A percentile compares a stretch with the other conserved stretches of the same genome.
These are phyloP conservation scores for Sander vitreus DNA, from an alignment of 2,113 vertebrate species.

Conservation along the genomic window DNA sequence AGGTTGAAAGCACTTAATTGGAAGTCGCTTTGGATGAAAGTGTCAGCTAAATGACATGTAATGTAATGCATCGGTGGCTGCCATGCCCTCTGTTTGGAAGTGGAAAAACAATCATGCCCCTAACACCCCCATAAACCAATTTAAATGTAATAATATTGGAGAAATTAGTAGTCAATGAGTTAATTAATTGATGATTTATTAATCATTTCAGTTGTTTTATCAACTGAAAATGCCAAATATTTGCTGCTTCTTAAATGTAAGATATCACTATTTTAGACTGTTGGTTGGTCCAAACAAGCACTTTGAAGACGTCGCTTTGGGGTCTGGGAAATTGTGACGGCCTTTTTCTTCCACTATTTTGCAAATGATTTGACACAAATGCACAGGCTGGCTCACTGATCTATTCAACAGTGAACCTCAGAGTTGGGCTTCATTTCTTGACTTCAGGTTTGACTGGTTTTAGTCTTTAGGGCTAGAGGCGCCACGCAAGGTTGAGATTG, in stretches of 20 bases:
- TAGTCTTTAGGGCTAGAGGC: too few species aligned
- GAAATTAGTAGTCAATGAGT: background rate
- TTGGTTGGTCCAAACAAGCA: background rate
- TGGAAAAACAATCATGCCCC: background rate
- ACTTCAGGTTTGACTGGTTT: background rate
- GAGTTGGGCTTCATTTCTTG: background rate
- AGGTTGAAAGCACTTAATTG: too few species aligned
- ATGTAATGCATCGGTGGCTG: background rate
- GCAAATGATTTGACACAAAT: background rate
- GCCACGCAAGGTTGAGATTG: too few species aligned
- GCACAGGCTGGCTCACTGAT: background rate
- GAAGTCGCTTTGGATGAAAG: too few species aligned
- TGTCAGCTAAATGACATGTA: too few species aligned
- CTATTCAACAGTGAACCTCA: background rate
- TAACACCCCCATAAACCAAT: background rate
- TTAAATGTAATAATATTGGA: background rate
- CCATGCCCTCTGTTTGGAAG: background rate
- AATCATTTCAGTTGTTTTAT: background rate
- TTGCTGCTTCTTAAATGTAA: background rate
- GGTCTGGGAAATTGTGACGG: background rate
- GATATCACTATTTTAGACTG: background rate
- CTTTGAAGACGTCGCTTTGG: background rate
- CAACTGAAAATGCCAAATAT: too few species aligned
- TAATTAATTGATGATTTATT: too few species aligned
- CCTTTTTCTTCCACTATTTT: background rate